phyloP scores from a whole-genome alignment of 2,797 vertebrate genomes.

The Cryptoblepharus egeriae region DNA sequence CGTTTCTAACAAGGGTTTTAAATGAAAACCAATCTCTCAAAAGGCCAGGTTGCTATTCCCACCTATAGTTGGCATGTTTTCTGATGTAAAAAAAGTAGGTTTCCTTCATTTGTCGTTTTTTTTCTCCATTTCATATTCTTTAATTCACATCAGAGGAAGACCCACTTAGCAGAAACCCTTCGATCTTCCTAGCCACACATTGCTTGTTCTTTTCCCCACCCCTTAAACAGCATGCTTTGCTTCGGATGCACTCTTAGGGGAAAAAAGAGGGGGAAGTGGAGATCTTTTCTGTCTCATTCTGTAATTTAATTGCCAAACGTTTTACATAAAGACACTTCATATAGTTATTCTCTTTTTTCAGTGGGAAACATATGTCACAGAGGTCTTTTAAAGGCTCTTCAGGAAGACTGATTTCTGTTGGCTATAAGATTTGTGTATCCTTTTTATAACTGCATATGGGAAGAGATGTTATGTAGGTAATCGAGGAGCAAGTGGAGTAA shows the following conservation, averaged over 20 bases:
- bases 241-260: constrained; percentile 36
- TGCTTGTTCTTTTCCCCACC: not conserved
- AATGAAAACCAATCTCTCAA: not conserved
- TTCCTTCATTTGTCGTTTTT: constrained; percentile 32
- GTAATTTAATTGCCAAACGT: constrained; percentile 58
- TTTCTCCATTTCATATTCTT: not conserved
- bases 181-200: not conserved
- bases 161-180: not conserved
- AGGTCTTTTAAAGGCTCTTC: constrained; percentile 60
- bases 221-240: not conserved
- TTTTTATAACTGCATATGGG: constrained; percentile 3
- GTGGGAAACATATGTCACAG: constrained; percentile 50
- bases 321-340: constrained; percentile 61
- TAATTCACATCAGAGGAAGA: not conserved
- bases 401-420: constrained; percentile 42
- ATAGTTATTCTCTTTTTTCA: constrained; percentile 35
- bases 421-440: constrained; percentile 8
- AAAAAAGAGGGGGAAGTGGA: constrained; percentile 24
- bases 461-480: constrained; percentile 29
- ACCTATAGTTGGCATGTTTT: constrained; percentile 34
- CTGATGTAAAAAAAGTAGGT: not conserved
- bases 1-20: not conserved
- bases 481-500: constrained; percentile 31
- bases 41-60: constrained; percentile 3
- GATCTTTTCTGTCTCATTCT: constrained; percentile 53